Evolutionary conservation across 2,888 invertebrate genomes (phyloP), one percentile per base, ranked within the genome.

Genomic region (Callyntrura guangdongensis): DNA sequence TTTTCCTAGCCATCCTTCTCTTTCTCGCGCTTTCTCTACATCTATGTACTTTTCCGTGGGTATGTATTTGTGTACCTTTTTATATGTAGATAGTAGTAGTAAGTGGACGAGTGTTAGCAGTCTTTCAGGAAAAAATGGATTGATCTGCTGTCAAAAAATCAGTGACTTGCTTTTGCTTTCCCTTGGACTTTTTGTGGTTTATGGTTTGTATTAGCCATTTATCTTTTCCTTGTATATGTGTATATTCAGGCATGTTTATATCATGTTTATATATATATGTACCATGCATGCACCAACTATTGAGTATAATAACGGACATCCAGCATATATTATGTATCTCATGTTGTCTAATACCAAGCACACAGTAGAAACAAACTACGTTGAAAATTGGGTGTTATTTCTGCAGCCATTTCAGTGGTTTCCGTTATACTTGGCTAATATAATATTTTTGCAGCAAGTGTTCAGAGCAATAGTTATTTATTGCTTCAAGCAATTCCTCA

Each of bases 61-160:
- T 36, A n/a, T 67, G 36, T 36, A 64, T 64, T 17, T 59, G 17
- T 22, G 64, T 64, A 64, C 11, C n/a, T n/a, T n/a, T n/a, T n/a
- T n/a, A n/a, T n/a, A n/a, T n/a, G n/a, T n/a, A n/a, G n/a, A n/a
- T n/a, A n/a, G n/a, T n/a, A n/a, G n/a, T n/a, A n/a, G n/a, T n/a
- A n/a, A 82, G 17, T 2, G 25, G 0, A 12, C 64, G 12, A 64
- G 64, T 11, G n/a, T n/a, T n/a, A n/a, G n/a, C n/a, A n/a, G n/a
- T 45, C 72, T 20, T n/a, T 17, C 0, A 25, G 20, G 49, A 61
- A 53, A 89, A 79, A 83, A 59, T 49, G 83, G 82, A 89, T 74
- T 77, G 84, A 89, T 89, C 79, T 84, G 56, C 64, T 84, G 89
- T 89, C 89, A 89, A 83, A 84, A 88, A 89, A 89, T 89, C 89